Base-by-base conservation (phyloP, 2,888 invertebrate species). In the Bibio marci region DNA sequence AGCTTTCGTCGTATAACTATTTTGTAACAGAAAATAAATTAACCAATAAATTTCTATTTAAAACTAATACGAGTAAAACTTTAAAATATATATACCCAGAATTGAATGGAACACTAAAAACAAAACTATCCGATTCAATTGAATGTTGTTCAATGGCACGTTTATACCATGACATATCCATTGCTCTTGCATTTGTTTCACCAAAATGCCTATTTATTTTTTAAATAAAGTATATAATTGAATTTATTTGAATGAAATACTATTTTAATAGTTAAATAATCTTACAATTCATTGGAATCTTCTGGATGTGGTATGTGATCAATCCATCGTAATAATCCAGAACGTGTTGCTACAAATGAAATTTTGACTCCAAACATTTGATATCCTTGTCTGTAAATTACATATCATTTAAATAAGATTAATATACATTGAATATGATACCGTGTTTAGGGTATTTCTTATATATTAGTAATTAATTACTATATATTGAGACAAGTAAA, bases 101-200 rank as follows among this genome's bases (percentile, higher is more conserved):
- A 26, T 61, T 61, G 26, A 62, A 62, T 11, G 62, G 62, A 50
- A 64, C 78, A 35, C 88, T 87, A 61, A 81, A 91, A 2, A 91
- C 88, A 57, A 90, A 91, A 56, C 88, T 86, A 51, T 87, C 83
- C 1, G 81, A 80, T 50, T 90, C 86, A 38, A 85, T 73, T 1
- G 75, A 65, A 54, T 90, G 82, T 51, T 90, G 88, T 56, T 91
- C 90, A 2, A 91, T 85, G 1, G 91, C 88, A 38, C 91, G 68
- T 48, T 80, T 80, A 56, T 90, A 91, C 88, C 90, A 91, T 27
- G 83, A 73, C 42, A 83, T 80, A 53, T 91, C 90, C 63, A 82
- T 83, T 1, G 87, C 85, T 44, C 80, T 67, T 1, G 76, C 72
- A 55, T 87, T 79, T 43, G 69, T 71, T 49, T 85, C 81, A 49